Percentiles rank a stretch among this genome's conserved stretches.
Evolutionary conservation across 2,888 invertebrate species (phyloP).

Genomic region (Sphaerophoria rueppellii): DNA sequence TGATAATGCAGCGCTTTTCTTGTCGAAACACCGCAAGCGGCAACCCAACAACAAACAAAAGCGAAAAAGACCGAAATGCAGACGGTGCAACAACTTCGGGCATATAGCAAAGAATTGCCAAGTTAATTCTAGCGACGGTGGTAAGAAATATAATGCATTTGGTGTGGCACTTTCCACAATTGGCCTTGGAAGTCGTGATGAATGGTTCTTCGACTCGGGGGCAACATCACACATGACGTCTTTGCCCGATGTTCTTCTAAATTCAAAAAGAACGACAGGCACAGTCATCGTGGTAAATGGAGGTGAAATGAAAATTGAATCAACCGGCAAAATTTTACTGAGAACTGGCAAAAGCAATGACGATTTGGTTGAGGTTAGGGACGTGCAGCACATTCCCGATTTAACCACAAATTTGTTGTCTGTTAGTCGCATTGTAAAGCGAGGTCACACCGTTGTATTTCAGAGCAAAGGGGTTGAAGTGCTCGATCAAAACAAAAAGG

Average conservation of each 20-base stretch:
- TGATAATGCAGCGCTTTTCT: not conserved
- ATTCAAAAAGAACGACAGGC: conserved; percentile 14
- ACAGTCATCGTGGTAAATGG: conserved; percentile 21
- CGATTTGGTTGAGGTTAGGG: not conserved
- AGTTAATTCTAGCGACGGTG: not conserved
- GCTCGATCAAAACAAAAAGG: conserved; percentile 8
- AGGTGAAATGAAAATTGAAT: conserved; percentile 14
- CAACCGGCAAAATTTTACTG: not conserved
- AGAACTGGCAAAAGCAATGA: not conserved
- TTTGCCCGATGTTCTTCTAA: conserved; percentile 9
- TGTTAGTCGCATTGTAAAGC: conserved; percentile 43
- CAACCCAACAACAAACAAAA: not conserved
- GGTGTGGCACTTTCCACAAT: conserved; percentile 19
- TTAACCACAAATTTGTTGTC: conserved; percentile 52
- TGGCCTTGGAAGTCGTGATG: conserved; percentile 5
- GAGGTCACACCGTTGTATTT: conserved; percentile 46
- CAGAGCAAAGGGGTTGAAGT: conserved; percentile 24
- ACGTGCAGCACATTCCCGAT: conserved; percentile 1
- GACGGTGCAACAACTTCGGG: not conserved
- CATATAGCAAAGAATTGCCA: not conserved
- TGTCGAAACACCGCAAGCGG: not conserved
- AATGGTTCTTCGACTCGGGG: conserved; percentile 19
- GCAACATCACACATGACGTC: conserved; percentile 33
- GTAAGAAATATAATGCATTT: conserved; percentile 11
- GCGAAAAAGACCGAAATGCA: not conserved